Percentiles rank a stretch among this genome's conserved stretches.
Conservation (phyloP, 2,888 invertebrate species). For the Clanis bilineata region DNA sequence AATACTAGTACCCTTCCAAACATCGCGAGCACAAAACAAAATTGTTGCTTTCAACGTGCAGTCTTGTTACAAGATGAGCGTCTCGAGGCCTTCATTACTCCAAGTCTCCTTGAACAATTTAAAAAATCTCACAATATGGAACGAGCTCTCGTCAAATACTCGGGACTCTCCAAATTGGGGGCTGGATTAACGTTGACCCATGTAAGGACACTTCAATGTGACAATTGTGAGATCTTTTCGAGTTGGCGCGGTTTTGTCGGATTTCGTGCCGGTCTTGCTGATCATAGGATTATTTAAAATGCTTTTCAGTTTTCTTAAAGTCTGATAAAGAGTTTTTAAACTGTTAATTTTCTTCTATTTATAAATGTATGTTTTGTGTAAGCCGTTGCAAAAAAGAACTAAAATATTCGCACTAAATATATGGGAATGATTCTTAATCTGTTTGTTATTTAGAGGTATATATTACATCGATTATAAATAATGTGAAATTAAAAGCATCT, state of each 20-base stretch:
- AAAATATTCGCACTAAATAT: too few relatives aligned
- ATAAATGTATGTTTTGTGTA: too few relatives aligned
- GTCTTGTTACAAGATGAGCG: not conserved
- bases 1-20: not conserved
- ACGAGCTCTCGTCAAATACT: slow-evolving; percentile 7
- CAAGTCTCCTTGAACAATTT: slow-evolving; percentile 3
- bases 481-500: too few relatives aligned
- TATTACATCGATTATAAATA: too few relatives aligned
- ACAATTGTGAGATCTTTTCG: not conserved
- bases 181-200: not conserved
- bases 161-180: not conserved
- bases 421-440: too few relatives aligned
- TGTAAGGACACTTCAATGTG: slow-evolving; percentile 2
- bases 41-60: not conserved
- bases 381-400: too few relatives aligned
- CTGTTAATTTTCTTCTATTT: too few relatives aligned
- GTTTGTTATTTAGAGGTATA: too few relatives aligned
- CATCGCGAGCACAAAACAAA: not conserved
- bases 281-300: not conserved
- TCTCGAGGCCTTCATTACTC: slow-evolving; percentile 2
- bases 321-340: too few relatives aligned
- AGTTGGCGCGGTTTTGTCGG: not conserved
- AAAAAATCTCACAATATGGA: slow-evolving; percentile 5
- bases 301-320: not conserved
- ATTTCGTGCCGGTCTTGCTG: not conserved